Evolutionary conservation across 1,140 invertebrate species (phyloP).

Genomic region (Saxidomus purpurata): DNA sequence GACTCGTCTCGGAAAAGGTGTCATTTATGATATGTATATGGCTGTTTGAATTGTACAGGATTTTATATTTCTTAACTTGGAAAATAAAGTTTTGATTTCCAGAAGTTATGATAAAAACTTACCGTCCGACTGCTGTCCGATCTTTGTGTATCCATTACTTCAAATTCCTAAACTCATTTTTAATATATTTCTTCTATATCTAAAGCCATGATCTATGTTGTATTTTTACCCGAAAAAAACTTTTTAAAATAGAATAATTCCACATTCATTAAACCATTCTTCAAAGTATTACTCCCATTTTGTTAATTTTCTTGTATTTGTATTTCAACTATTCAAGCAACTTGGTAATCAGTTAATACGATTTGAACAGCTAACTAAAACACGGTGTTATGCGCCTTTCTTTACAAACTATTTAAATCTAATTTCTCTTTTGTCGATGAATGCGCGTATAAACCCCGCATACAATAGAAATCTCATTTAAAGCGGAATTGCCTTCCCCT

Average conservation of each 20-base stretch:
- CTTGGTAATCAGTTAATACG: not conserved
- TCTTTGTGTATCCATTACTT: conserved; percentile 14
- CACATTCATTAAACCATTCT: not conserved
- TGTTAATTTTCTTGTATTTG: not conserved
- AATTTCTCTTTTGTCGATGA: conserved; percentile 22
- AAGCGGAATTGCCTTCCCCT: not conserved
- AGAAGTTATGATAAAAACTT: too few species aligned
- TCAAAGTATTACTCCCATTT: not conserved
- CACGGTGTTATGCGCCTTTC: not conserved
- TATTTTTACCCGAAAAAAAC: too few species aligned
- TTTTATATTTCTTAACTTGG: too few species aligned
- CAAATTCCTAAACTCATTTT: not conserved
- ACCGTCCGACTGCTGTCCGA: not conserved
- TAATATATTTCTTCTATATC: too few species aligned
- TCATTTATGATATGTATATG: too few species aligned
- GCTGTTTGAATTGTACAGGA: too few species aligned
- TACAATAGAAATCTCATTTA: conserved; percentile 28
- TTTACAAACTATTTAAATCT: conserved; percentile 23
- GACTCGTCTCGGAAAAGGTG: too few species aligned
- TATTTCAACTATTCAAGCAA: conserved; percentile 11
- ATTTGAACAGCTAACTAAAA: not conserved
- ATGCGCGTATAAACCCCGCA: conserved; percentile 7
- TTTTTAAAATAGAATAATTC: too few species aligned
- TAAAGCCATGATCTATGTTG: too few species aligned
- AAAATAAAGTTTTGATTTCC: too few species aligned